These are phyloP conservation scores for Hippocampus zosterae DNA, from an alignment of 2,113 vertebrate species.

Conservation along the genomic window DNA sequence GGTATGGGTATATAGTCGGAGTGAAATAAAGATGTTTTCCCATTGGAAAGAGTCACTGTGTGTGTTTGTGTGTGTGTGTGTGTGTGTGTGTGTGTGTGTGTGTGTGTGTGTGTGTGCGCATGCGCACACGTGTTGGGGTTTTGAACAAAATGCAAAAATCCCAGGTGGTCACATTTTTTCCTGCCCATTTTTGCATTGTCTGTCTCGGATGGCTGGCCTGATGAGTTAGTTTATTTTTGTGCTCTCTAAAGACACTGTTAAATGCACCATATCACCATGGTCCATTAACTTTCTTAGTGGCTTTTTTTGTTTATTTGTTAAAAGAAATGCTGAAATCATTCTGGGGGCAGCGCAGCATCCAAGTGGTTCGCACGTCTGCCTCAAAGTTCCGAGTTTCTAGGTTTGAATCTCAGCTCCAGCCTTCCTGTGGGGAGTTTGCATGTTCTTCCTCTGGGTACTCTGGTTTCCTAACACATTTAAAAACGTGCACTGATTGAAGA, in stretches of 20 bases:
- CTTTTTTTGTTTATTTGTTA: background rate
- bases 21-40: conserved; percentile 51
- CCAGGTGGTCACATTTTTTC: background rate
- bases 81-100: background rate
- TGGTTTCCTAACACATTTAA: too few species aligned
- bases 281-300: background rate
- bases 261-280: background rate
- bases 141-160: background rate
- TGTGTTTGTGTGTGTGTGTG: background rate
- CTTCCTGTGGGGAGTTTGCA: too few species aligned
- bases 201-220: background rate
- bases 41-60: background rate
- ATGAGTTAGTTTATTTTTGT: background rate
- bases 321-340: background rate
- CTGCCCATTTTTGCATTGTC: background rate
- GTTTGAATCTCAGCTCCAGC: background rate
- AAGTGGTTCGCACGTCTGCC: background rate
- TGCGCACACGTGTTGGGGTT: background rate
- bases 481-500: too few species aligned
- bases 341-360: background rate
- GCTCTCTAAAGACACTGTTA: background rate
- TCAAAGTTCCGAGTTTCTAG: background rate
- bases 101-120: background rate
- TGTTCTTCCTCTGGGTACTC: too few species aligned
- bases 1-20: conserved; percentile 9